phyloP scores from a whole-genome alignment of 2,113 vertebrate species.

The human region DNA sequence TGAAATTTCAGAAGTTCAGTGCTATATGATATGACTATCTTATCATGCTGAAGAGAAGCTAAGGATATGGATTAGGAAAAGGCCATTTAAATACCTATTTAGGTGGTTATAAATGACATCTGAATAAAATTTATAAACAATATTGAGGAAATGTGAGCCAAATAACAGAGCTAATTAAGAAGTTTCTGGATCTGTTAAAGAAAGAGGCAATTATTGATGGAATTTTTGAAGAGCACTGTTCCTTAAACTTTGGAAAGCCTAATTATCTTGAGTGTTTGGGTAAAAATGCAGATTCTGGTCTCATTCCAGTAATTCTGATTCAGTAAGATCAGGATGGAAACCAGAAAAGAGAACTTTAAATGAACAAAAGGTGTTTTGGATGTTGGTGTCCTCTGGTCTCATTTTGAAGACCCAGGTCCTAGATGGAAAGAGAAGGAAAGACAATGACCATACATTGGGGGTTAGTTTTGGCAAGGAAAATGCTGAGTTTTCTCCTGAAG shows the following conservation, averaged over 20 bases:
- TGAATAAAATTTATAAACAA: neutral
- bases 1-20: neutral
- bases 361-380: neutral
- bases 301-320: neutral
- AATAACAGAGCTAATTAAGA: neutral
- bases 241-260: neutral
- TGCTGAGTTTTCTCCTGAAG: neutral
- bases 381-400: neutral
- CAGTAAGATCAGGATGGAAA: neutral
- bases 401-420: neutral
- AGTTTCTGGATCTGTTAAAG: neutral
- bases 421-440: neutral
- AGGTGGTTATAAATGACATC: neutral
- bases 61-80: neutral
- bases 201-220: neutral
- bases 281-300: neutral
- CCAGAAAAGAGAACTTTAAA: neutral
- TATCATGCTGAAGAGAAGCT: neutral
- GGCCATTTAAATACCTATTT: neutral
- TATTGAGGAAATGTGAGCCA: neutral
- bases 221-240: neutral
- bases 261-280: neutral
- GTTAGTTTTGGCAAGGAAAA: neutral
- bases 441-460: neutral
- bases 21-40: neutral